Evolutionary conservation across 2,113 vertebrate genomes (phyloP).

Genomic region (Rhinogobius similis): DNA sequence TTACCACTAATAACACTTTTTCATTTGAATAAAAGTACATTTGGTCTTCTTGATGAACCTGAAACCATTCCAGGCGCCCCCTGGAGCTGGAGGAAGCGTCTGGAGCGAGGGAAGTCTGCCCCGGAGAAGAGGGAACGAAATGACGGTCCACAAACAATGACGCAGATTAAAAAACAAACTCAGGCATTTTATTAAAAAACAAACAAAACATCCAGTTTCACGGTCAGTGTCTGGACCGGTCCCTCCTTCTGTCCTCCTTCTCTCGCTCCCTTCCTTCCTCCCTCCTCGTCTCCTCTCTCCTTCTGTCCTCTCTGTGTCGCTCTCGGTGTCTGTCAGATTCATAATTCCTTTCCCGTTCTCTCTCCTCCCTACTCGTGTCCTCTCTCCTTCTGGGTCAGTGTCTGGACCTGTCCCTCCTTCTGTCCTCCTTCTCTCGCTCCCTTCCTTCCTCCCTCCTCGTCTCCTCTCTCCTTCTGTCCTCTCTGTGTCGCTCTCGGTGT

Average conservation of each 20-base stretch:
- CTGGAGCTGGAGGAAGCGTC: too few relatives aligned
- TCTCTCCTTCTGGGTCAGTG: not conserved
- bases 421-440: not conserved
- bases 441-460: not conserved
- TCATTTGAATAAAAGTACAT: too few relatives aligned
- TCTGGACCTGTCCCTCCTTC: not conserved
- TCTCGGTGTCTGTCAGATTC: not conserved
- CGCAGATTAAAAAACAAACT: conserved; percentile 1
- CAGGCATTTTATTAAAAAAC: not conserved
- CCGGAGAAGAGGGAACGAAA: too few relatives aligned
- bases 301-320: not conserved
- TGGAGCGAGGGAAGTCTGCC: too few relatives aligned
- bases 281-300: not conserved
- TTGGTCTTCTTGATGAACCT: too few relatives aligned
- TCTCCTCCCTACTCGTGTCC: not conserved
- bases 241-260: not conserved
- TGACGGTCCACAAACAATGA: too few relatives aligned
- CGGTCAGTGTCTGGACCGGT: not conserved
- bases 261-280: conserved; percentile 34
- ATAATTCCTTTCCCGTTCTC: too few relatives aligned
- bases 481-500: too few relatives aligned
- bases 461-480: not conserved
- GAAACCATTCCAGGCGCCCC: too few relatives aligned
- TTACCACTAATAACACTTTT: too few relatives aligned
- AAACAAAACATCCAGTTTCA: not conserved